These are phyloP conservation scores for Macropis europaea DNA, from an alignment of 2,888 invertebrate genomes.

Conservation along the genomic window DNA sequence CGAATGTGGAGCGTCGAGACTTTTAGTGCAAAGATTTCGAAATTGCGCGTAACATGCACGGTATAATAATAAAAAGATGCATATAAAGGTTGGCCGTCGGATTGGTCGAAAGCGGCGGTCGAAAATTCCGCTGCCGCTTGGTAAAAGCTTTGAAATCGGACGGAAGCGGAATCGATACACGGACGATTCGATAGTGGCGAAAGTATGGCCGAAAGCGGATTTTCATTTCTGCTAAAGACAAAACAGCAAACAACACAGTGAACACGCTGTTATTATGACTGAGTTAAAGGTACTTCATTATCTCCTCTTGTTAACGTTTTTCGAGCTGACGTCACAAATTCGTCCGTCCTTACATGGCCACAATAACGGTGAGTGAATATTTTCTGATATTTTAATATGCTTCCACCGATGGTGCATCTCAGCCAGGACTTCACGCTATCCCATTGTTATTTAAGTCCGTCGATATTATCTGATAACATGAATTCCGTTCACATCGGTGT, in stretches of 20 bases:
- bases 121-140: slow-evolving; percentile 39
- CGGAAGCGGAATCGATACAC: slow-evolving; percentile 61
- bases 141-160: slow-evolving; percentile 49
- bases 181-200: slow-evolving; percentile 62
- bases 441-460: slow-evolving; percentile 12
- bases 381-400: slow-evolving; percentile 37
- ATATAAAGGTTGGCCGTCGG: no score
- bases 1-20: no score
- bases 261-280: slow-evolving; percentile 80
- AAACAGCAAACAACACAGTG: slow-evolving; percentile 64
- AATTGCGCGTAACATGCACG: no score
- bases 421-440: slow-evolving; percentile 2
- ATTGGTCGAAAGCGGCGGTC: slow-evolving; percentile 25
- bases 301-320: slow-evolving; percentile 85
- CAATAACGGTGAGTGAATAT: slow-evolving; percentile 85
- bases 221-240: slow-evolving; percentile 69
- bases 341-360: slow-evolving; percentile 87
- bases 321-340: slow-evolving; percentile 85
- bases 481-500: not conserved
- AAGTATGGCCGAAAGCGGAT: slow-evolving; percentile 69
- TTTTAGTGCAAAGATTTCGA: no score
- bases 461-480: not conserved
- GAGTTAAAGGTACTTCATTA: slow-evolving; percentile 84
- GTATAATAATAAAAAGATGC: no score
- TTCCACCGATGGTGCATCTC: no score